A percentile compares a stretch with the other conserved stretches of the same genome.
phyloP scores from a whole-genome alignment of 2,797 vertebrate genomes.

The Gallirallus australis region DNA sequence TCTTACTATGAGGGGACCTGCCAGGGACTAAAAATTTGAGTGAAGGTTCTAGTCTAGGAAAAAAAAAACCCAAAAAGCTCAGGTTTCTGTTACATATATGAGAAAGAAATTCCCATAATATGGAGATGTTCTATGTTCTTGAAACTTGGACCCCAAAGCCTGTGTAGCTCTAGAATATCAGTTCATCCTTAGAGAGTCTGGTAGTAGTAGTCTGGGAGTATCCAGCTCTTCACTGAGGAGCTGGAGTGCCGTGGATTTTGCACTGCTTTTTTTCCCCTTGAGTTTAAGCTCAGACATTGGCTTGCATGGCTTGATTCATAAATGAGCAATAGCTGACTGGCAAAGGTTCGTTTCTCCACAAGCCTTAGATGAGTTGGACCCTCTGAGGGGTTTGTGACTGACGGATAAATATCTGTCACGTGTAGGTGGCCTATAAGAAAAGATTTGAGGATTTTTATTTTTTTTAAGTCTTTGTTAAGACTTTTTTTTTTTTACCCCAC shows the following conservation, averaged over 20 bases:
- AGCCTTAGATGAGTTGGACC: slow-evolving; percentile 40
- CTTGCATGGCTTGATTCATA: slow-evolving; percentile 41
- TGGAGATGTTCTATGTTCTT: not conserved
- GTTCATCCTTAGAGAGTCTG: not conserved
- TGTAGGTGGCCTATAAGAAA: slow-evolving; percentile 79
- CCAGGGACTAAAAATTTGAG: not conserved
- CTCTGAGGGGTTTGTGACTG: slow-evolving; percentile 74
- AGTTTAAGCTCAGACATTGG: not conserved
- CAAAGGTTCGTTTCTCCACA: slow-evolving; percentile 52
- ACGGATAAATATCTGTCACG: slow-evolving; percentile 71
- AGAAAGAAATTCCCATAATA: not conserved
- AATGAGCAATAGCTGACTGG: slow-evolving; percentile 70
- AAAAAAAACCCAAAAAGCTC: not conserved
- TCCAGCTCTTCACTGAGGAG: not conserved
- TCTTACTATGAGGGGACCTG: not conserved
- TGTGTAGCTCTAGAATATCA: not conserved
- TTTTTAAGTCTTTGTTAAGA: slow-evolving; percentile 74
- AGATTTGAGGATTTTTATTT: slow-evolving; percentile 52
- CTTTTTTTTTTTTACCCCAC: not conserved
- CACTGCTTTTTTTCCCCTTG: not conserved
- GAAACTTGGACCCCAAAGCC: not conserved
- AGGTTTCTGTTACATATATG: not conserved
- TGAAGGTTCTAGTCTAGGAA: not conserved
- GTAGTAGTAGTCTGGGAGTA: not conserved
- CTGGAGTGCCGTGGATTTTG: not conserved